Conservation (phyloP, 2,113 vertebrate genomes). For the Himantopus leucocephalus region DNA sequence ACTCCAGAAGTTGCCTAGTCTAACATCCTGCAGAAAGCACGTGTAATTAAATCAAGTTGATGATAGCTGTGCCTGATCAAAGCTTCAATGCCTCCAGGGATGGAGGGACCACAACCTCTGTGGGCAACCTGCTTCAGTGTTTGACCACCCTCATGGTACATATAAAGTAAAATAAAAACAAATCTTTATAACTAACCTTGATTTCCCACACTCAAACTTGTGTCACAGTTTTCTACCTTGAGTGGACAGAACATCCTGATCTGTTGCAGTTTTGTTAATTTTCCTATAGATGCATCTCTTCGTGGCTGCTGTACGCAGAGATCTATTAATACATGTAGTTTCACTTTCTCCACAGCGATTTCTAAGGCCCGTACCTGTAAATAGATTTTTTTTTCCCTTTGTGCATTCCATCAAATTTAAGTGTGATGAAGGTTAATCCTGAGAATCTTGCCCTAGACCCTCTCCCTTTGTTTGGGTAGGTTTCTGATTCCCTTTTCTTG, state of each 20-base stretch:
- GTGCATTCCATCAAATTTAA: not conserved
- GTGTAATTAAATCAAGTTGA: not conserved
- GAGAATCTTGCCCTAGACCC: not conserved
- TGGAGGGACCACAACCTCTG: rapidly evolving
- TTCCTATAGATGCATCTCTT: not conserved
- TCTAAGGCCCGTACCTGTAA: not conserved
- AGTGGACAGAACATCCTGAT: not conserved
- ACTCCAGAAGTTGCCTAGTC: not conserved
- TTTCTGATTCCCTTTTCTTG: not conserved
- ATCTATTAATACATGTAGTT: not conserved
- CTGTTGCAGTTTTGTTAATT: not conserved
- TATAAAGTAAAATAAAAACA: not conserved
- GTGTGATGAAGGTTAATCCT: not conserved
- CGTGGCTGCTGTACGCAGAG: not conserved
- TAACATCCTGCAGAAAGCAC: rapidly evolving
- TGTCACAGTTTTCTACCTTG: not conserved
- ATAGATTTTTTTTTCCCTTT: not conserved
- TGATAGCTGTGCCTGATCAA: not conserved
- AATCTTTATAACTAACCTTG: not conserved
- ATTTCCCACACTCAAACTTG: not conserved
- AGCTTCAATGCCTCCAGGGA: not conserved
- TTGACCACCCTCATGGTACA: not conserved
- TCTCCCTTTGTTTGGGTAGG: rapidly evolving
- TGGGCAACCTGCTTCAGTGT: not conserved
- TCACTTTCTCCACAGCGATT: not conserved